These are phyloP conservation scores for Iguana delicatissima DNA, from an alignment of 2,797 vertebrate genomes.

Conservation along the genomic window DNA sequence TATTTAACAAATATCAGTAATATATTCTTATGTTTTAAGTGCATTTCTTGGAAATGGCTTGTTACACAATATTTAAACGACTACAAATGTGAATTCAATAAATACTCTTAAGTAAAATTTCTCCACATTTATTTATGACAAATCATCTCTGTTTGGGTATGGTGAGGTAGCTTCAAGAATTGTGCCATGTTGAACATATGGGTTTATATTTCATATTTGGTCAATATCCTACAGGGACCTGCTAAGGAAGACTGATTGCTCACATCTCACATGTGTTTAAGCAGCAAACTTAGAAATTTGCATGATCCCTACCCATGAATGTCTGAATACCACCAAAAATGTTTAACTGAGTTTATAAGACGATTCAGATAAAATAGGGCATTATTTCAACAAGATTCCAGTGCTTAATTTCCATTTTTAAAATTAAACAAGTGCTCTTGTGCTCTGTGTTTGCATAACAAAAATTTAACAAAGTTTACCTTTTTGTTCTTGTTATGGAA, in stretches of 20 bases:
- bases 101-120: slow-evolving; percentile 51
- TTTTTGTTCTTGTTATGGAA: no score
- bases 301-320: background rate
- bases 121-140: slow-evolving; percentile 33
- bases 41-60: slow-evolving; percentile 44
- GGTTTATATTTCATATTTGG: background rate
- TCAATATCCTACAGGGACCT: background rate
- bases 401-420: background rate
- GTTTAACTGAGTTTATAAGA: no score
- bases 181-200: slow-evolving; percentile 7
- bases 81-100: slow-evolving; percentile 59
- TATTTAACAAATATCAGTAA: slow-evolving; percentile 67
- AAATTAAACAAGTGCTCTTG: no score
- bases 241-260: background rate
- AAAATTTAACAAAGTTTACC: no score
- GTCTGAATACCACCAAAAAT: background rate
- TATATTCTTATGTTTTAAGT: slow-evolving; percentile 62
- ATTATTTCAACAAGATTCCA: background rate
- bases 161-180: background rate
- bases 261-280: background rate
- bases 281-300: background rate
- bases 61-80: slow-evolving; percentile 41
- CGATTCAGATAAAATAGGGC: background rate
- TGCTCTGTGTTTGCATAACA: no score
- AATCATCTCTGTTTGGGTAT: slow-evolving; percentile 24